These are phyloP conservation scores for Lycaena phlaeas DNA, from an alignment of 2,888 invertebrate genomes.

Conservation along the genomic window DNA sequence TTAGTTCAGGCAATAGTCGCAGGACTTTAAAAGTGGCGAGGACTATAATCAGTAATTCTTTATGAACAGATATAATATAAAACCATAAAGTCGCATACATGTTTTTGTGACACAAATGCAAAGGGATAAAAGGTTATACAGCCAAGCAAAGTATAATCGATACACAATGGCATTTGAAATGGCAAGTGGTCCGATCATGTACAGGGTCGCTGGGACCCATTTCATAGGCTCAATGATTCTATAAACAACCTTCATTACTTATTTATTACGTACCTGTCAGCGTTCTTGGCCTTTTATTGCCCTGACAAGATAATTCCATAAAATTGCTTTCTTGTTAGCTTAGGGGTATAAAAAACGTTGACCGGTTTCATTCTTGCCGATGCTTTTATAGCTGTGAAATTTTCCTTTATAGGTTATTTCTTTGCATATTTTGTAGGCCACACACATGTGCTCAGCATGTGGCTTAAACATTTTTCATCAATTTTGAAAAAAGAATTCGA, in stretches of 20 bases:
- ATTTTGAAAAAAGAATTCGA: too few relatives aligned
- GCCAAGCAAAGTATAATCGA: too few relatives aligned
- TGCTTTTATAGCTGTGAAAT: neutral
- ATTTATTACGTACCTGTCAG: conserved; percentile 21
- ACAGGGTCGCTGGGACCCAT: conserved; percentile 14
- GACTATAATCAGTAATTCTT: too few relatives aligned
- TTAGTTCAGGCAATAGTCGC: too few relatives aligned
- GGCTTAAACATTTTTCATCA: too few relatives aligned
- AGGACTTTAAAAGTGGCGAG: too few relatives aligned
- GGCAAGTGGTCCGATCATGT: neutral
- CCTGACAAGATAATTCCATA: conserved; percentile 18
- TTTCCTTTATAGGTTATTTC: neutral
- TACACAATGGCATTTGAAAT: neutral
- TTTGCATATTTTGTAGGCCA: conserved; percentile 4
- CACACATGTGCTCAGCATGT: too few relatives aligned
- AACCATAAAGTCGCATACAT: too few relatives aligned
- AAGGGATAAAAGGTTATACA: too few relatives aligned
- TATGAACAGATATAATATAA: too few relatives aligned
- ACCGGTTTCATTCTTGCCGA: conserved; percentile 12
- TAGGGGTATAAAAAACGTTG: conserved; percentile 12
- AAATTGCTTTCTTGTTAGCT: conserved; percentile 16
- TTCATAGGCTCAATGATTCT: conserved; percentile 23
- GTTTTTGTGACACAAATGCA: too few relatives aligned
- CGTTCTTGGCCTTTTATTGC: conserved; percentile 14
- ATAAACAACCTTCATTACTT: conserved; percentile 20